These are phyloP conservation scores for Gerris lacustris DNA, from an alignment of 2,888 invertebrate genomes.

Conservation along the genomic window DNA sequence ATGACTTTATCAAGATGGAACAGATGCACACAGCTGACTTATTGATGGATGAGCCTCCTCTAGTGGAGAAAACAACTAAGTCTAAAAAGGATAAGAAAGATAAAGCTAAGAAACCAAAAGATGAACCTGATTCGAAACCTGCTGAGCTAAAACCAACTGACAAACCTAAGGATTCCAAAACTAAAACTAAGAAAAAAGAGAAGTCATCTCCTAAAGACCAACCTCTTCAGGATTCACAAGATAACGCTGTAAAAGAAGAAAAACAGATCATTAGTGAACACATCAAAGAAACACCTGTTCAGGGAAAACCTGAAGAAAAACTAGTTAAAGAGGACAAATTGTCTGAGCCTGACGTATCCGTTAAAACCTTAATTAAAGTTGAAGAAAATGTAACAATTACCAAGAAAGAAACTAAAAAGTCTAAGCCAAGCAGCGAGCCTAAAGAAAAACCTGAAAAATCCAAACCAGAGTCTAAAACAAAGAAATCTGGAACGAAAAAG, in stretches of 20 bases:
- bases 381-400: neutral
- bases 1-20: neutral
- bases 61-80: neutral
- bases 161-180: neutral
- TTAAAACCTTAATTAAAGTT: neutral
- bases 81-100: slow-evolving; percentile 17
- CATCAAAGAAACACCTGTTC: neutral
- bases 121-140: slow-evolving; percentile 14
- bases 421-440: neutral
- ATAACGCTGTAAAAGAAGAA: neutral
- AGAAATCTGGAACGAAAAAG: neutral
- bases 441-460: neutral
- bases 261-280: neutral
- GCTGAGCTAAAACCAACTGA: slow-evolving; percentile 10
- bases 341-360: neutral
- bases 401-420: neutral
- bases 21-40: neutral
- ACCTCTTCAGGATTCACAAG: neutral
- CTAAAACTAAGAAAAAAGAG: neutral
- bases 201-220: neutral
- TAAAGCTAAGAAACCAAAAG: slow-evolving; percentile 13
- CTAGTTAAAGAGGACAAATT: neutral
- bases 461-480: neutral
- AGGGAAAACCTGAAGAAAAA: neutral
- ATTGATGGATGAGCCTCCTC: neutral